Evolutionary conservation across 2,888 invertebrate species (phyloP), one percentile per base, ranked within the genome.

Genomic region (Neoascia interrupta): DNA sequence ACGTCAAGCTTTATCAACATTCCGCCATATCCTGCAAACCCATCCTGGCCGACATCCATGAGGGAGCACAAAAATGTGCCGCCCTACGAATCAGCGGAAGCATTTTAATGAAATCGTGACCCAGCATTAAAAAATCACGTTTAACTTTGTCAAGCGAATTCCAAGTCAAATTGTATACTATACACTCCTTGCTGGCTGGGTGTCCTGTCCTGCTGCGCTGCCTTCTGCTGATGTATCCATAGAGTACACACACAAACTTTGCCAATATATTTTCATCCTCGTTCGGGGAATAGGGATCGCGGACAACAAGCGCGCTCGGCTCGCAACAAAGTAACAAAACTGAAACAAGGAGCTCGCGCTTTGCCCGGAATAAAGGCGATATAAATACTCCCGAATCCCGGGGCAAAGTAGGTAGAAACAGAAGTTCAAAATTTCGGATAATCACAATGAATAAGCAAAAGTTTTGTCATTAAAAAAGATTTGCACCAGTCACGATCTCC

Each of bases 21-120:
- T 43, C 56, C 54, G 23, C 58, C 47, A 39, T 58, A 28, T 58
- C 43, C 31, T 31, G 31, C 31, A 31, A 5, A 41, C 51, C 60
- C 53, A 18, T 13, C 28, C 15, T 21, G 2, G 3, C 18, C n/a
- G 11, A 23, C 15, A 43, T 34, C 39, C 6, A 58, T 45, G 64
- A 53, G 53, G 37, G 37, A 58, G 64, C 26, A 47, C 36, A 43
- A 47, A 56, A 54, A 54, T 64, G 43, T 68, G 60, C 43, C 54
- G 26, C 58, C 53, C 75, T 47, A 68, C 73, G 66, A 61, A 61
- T 73, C 66, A 60, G 61, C 66, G 79, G 66, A 68, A 68, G 49
- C 66, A 68, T 79, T 79, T 73, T 73, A 79, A 79, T 79, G 79
- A 79, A 79, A 79, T 79, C 79, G 79, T 79, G 79, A 79, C 79